Base-by-base conservation (phyloP, 2,888 invertebrate species). In the Acronicta aceris region DNA sequence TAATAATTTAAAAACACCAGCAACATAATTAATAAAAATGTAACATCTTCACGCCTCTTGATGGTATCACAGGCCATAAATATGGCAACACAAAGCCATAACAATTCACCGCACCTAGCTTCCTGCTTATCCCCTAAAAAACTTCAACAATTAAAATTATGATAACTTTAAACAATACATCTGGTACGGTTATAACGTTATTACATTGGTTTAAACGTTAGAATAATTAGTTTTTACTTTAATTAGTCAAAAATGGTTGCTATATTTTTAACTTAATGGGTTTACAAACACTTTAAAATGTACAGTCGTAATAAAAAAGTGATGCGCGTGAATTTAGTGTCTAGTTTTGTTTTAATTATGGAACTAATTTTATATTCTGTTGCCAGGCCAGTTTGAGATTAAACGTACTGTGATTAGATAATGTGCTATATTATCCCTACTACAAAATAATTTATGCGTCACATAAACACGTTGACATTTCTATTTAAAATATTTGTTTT, bases 31-130 rank as follows among this genome's bases (percentile, higher is more conserved):
- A 73, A 73, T 59, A 65, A 49, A 65, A 60, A 56, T 42, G 59
- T 40, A 40, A 50, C 54, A 59, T 68, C 58, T 76, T 71, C 46
- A 64, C 71, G 57, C 58, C 38, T 50, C 7, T 9, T 17, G 76
- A 76, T 76, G 48, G 16, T 76, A 76, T 76, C 76, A n/a, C 25
- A 30, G 21, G 45, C 46, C 59, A 76, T 71, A 68, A 76, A 76
- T 54, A 76, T 61, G 41, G 17, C 16, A 21, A 12, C 38, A 68
- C 71, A 76, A 67, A 63, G 67, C 63, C 48, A 62, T 40, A 41
- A 47, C 55, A 71, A 58, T 25, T 59, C 47, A 49, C 43, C 50
- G 21, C 30, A 58, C 40, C 21, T 56, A 56, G 56, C 30, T 73
- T 74, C 75, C 75, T 75, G 76, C 30, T 59, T 49, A 52, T n/a